A percentile compares a stretch with the other conserved stretches of the same genome.
These are phyloP conservation scores for Drosophila orosa DNA, from an alignment of 1,140 invertebrate species.

Conservation along the genomic window DNA sequence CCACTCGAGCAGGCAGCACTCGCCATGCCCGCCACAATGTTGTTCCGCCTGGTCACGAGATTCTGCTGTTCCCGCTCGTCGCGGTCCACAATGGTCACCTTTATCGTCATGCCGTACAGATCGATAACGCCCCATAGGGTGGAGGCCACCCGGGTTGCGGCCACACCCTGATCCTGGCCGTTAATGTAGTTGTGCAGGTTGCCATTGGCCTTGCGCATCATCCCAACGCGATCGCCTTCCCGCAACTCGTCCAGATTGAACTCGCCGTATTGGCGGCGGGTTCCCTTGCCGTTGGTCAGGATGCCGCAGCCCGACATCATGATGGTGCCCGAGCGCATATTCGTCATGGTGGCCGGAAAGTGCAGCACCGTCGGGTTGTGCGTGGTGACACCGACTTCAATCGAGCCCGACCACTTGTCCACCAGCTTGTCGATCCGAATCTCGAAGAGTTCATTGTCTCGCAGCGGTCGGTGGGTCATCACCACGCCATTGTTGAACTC, in stretches of 20 bases:
- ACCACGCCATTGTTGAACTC: slow-evolving; percentile 98
- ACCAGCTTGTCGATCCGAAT: slow-evolving; percentile 96
- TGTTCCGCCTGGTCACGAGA: slow-evolving; percentile 89
- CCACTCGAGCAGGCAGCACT: slow-evolving; percentile 85
- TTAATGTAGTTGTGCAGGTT: slow-evolving; percentile 97
- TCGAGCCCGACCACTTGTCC: slow-evolving; percentile 96
- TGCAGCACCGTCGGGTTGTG: slow-evolving; percentile 95
- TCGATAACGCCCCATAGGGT: slow-evolving; percentile 97
- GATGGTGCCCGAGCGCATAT: slow-evolving; percentile 96
- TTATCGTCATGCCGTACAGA: slow-evolving; percentile 98
- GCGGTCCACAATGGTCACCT: slow-evolving; percentile 93
- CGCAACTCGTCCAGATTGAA: slow-evolving; percentile 97
- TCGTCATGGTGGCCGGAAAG: slow-evolving; percentile 98
- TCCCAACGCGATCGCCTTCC: slow-evolving; percentile 92
- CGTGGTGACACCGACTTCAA: slow-evolving; percentile 97
- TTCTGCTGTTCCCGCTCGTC: slow-evolving; percentile 92
- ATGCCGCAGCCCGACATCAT: slow-evolving; percentile 99
- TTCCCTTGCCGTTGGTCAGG: slow-evolving; percentile 96
- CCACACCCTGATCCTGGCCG: slow-evolving; percentile 95
- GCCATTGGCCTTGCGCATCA: slow-evolving; percentile 92
- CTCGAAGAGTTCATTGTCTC: slow-evolving; percentile 96
- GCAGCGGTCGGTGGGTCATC: slow-evolving; percentile 94
- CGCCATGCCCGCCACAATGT: slow-evolving; percentile 84
- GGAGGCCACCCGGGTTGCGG: slow-evolving; percentile 90
- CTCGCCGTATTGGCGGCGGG: slow-evolving; percentile 95